A percentile compares a stretch with the other conserved stretches of the same genome.
Evolutionary conservation across 2,113 vertebrate species (phyloP).

Genomic region (Plecturocebus donacophilus): DNA sequence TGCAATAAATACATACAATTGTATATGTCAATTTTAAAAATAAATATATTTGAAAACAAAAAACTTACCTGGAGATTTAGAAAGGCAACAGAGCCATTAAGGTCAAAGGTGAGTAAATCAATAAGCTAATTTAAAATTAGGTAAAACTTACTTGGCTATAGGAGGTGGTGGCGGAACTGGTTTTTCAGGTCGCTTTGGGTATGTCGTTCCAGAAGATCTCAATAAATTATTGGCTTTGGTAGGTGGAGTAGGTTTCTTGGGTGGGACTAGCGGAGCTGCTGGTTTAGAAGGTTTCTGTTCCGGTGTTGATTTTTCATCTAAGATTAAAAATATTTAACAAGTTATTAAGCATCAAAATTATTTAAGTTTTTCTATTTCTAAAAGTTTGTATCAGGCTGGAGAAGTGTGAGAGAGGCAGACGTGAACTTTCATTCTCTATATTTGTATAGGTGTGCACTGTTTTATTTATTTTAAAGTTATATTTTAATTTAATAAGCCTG

Average conservation of each 20-base stretch:
- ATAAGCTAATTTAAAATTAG: constrained; percentile 27
- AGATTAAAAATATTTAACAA: constrained; percentile 67
- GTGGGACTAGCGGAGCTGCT: constrained; percentile 93
- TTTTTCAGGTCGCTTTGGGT: constrained; percentile 93
- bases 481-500: neutral
- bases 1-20: neutral
- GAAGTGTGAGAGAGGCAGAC: neutral
- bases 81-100: neutral
- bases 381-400: neutral
- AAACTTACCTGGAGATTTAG: constrained; percentile 8
- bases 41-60: neutral
- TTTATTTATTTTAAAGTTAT: neutral
- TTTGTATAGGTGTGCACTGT: neutral
- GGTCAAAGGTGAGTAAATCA: neutral
- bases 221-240: constrained; percentile 87
- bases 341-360: neutral
- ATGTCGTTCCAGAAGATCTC: constrained; percentile 81
- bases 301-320: constrained; percentile 88
- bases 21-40: neutral
- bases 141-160: constrained; percentile 87
- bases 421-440: neutral
- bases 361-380: constrained; percentile 1
- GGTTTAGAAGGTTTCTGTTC: constrained; percentile 93
- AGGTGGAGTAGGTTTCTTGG: constrained; percentile 94
- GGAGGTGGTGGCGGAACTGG: constrained; percentile 87